These are phyloP conservation scores for Calliphora vicina DNA, from an alignment of 1,140 invertebrate species.

Conservation along the genomic window DNA sequence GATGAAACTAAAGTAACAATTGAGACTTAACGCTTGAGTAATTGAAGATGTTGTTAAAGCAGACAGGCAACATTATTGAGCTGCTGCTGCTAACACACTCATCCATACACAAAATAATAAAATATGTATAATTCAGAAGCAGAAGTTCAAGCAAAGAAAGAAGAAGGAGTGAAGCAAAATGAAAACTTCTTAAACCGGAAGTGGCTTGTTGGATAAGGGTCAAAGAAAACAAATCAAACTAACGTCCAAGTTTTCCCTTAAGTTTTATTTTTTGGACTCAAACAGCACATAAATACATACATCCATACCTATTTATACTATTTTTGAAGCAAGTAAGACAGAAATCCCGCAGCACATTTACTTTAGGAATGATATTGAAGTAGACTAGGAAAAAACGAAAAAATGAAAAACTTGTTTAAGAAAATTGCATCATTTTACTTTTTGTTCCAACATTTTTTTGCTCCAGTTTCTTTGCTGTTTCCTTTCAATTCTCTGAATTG, in stretches of 20 bases:
- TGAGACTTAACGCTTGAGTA: conserved; percentile 35
- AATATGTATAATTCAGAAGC: neutral
- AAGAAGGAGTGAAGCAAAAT: neutral
- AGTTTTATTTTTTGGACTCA: neutral
- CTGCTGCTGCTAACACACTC: too few relatives aligned
- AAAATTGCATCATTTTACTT: conserved; percentile 29
- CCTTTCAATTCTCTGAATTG: neutral
- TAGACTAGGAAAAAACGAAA: too few relatives aligned
- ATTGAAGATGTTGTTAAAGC: conserved; percentile 26
- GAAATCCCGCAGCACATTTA: neutral
- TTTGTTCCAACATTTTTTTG: neutral
- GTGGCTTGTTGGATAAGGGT: conserved; percentile 16
- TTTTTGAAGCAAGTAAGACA: neutral
- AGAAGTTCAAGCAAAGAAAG: too few relatives aligned
- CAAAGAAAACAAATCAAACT: conserved; percentile 32
- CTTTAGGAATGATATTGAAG: neutral
- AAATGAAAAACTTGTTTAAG: neutral
- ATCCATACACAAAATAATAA: conserved; percentile 11
- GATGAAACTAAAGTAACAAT: neutral
- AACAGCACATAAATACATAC: too few relatives aligned
- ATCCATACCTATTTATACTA: too few relatives aligned
- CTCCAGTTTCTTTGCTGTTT: neutral
- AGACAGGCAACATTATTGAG: conserved; percentile 24
- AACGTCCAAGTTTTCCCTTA: neutral
- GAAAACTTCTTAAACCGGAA: conserved; percentile 5